Evolutionary conservation across 2,113 vertebrate species (phyloP).

Genomic region (Suricata suricatta): DNA sequence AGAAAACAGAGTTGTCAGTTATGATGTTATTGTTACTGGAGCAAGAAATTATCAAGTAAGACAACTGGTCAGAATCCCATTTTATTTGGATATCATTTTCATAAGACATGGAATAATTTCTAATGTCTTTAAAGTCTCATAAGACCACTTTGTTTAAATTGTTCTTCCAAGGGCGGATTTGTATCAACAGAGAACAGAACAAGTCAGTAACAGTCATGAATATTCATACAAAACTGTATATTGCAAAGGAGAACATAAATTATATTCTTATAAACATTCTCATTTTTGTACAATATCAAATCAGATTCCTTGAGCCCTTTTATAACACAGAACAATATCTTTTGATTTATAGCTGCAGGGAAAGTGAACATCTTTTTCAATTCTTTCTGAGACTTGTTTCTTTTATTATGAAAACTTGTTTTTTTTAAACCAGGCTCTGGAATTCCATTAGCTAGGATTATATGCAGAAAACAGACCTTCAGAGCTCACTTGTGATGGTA

Average conservation of each 20-base stretch:
- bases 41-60: neutral
- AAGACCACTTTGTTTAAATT: conserved; percentile 56
- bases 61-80: neutral
- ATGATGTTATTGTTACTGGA: neutral
- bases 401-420: conserved; percentile 30
- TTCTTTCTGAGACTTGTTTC: neutral
- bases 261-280: conserved; percentile 13
- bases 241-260: conserved; percentile 26
- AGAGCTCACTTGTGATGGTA: neutral
- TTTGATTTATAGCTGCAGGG: conserved; percentile 40
- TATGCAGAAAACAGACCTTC: neutral
- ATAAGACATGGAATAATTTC: conserved; percentile 17
- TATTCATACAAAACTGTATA: conserved; percentile 45
- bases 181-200: conserved; percentile 38
- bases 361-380: neutral
- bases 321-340: conserved; percentile 37
- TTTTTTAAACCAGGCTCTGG: neutral
- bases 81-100: conserved; percentile 34
- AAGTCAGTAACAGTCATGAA: conserved; percentile 33
- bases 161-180: conserved; percentile 46
- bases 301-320: conserved; percentile 20
- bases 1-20: neutral
- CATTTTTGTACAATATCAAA: neutral
- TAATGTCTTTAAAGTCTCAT: conserved; percentile 17
- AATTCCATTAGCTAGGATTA: neutral